Evolutionary conservation across 2,888 invertebrate genomes (phyloP).

Genomic region (Eucriotettix oculatus): DNA sequence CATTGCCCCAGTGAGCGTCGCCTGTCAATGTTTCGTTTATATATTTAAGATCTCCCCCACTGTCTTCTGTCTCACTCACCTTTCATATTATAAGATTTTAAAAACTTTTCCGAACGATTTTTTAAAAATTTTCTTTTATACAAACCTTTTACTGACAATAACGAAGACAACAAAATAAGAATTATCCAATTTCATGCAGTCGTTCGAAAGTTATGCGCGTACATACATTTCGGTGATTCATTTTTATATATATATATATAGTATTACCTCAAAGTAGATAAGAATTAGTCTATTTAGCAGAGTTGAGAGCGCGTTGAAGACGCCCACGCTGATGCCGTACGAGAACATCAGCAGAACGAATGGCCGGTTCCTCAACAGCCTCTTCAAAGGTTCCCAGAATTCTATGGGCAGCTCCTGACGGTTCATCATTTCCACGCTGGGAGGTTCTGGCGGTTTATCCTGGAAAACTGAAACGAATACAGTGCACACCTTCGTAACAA

Average conservation of each 20-base stretch:
- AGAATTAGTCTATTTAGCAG: constrained; percentile 77
- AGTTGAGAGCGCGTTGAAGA: constrained; percentile 93
- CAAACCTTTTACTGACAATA: no score
- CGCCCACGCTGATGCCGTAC: constrained; percentile 89
- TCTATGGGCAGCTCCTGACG: constrained; percentile 22
- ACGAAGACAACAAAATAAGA: no score
- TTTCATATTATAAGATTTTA: neutral
- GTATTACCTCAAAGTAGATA: constrained; percentile 57
- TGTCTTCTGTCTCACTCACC: no score
- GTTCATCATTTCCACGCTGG: constrained; percentile 63
- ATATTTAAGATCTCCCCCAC: no score
- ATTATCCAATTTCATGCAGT: no score
- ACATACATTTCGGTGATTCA: no score
- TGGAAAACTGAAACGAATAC: constrained; percentile 59
- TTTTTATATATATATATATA: neutral
- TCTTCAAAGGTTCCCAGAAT: constrained; percentile 46
- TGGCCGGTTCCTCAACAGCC: constrained; percentile 59
- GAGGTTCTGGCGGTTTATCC: constrained; percentile 72
- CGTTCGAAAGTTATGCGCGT: no score
- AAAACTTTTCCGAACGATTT: neutral
- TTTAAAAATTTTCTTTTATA: no score
- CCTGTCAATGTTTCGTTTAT: no score
- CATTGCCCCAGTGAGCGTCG: no score
- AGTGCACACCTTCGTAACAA: no score
- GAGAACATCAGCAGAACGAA: constrained; percentile 69